Evolutionary conservation across 2,797 vertebrate genomes (phyloP), one percentile per base, ranked within the genome.

Genomic region (Neopelma chrysocephalum): DNA sequence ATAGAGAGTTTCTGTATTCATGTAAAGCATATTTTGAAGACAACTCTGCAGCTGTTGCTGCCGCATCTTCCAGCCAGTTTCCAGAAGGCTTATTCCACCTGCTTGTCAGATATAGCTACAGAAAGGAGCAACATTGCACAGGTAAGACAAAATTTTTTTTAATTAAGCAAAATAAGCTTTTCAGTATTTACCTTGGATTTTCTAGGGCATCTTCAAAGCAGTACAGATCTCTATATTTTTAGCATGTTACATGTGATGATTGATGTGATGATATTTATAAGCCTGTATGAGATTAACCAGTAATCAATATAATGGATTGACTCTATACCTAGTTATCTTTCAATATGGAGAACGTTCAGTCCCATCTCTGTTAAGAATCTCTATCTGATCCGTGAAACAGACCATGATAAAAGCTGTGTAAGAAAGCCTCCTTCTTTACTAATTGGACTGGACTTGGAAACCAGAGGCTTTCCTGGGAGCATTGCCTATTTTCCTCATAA

Each of bases 391-490:
- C 84, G 85, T 58, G 91, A 95, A 97, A 88, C 66, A 94, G 77
- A 88, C 76, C 69, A 19, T 88, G 23, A 81, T 47, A 91, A 96
- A 94, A 90, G 70, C 82, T 70, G n/a, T 47, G 29, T 82, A 60
- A 91, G 58, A 93, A 94, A 93, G 80, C 64, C 82, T 91, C 77
- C 83, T 92, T 91, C 79, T 73, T 90, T 93, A 80, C 83, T 96
- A 95, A 96, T 96, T 96, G 71, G 80, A 89, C 53, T 70, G 82
- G 51, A 76, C 81, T 94, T 90, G 90, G 87, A 96, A 95, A 94
- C 60, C 56, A 89, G 70, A 95, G 80, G 77, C 87, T 93, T 89
- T 84, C 78, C 95, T 91, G 83, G 94, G 82, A 96, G 64, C 73
- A 38, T 45, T 96, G 96, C 90, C 94, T 94, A 32, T 84, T 96